Evolutionary conservation across 2,113 vertebrate species (phyloP), one percentile per base, ranked within the genome.

Genomic region (Rattus rattus): DNA sequence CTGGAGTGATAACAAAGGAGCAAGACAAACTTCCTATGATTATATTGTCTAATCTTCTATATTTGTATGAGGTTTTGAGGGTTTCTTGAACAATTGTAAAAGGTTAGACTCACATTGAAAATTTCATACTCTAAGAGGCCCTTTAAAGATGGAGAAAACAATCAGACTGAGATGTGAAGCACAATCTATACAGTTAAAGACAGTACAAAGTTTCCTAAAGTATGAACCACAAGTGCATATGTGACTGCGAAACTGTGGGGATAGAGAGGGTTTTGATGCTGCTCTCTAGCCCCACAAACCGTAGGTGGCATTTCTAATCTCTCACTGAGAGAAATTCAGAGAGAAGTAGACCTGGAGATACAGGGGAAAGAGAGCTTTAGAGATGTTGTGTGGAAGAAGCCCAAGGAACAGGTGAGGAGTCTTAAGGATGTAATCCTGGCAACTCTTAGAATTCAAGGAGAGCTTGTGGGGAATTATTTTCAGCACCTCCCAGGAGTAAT

Each of bases 241-340:
- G 6, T 2, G 1, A 54, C 30, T 9, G 0, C 1, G 5, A 16
- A 2, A 28, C 1, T 4, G 43, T 24, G 52, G 4, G 14, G n/a
- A 39, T 11, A 56, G 19, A 26, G 19, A 3, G 1, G 0, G 0
- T 56, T 10, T 26, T 65, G 30, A 69, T 3, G 1, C 11, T 67
- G 6, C 0, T 65, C 43, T 14, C 0, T 1, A 47, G 49, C 1
- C 1, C 47, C 17, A 59, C 0, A 1, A 14, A 7, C 33, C 24
- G 43, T 3, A 8, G 4, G 24, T 56, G 26, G 0, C 28, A 5
- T 19, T 52, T 47, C 9, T 2, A 0, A 43, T 54, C 8, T 0
- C 20, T 76, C 7, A 5, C 22, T 9, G 20, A n/a, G 22, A 8
- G 24, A 43, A 22, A 4, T 10, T 54, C n/a, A n/a, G 7, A 63